Evolutionary conservation across 2,797 vertebrate genomes (phyloP).

Genomic region (Notolabrus celidotus): DNA sequence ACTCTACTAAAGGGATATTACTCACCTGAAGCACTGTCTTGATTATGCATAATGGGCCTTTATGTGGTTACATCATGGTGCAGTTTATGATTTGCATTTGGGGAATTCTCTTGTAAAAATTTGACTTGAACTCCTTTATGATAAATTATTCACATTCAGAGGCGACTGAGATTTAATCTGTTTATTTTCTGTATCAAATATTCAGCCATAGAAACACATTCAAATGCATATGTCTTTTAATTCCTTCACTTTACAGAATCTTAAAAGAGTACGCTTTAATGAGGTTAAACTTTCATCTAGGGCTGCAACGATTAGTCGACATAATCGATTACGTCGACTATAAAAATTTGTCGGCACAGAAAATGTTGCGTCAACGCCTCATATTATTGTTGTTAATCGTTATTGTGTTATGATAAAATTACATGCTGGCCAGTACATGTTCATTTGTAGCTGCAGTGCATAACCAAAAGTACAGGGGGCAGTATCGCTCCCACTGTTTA

Average conservation of each 20-base stretch:
- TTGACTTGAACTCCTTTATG: conserved; percentile 4
- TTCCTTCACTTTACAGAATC: not conserved
- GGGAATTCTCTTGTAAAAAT: conserved; percentile 16
- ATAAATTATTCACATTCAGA: conserved; percentile 34
- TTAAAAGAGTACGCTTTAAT: not conserved
- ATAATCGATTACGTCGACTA: no score
- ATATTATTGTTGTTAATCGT: no score
- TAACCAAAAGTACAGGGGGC: no score
- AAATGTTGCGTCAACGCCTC: no score
- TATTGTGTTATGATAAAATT: no score
- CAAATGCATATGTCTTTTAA: not conserved
- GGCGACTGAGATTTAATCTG: conserved; percentile 1
- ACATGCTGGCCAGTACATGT: no score
- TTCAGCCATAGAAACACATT: not conserved
- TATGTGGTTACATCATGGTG: conserved; percentile 3
- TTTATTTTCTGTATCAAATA: conserved; percentile 20
- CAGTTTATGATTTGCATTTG: conserved; percentile 5
- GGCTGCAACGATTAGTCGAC: no score
- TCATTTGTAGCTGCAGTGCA: no score
- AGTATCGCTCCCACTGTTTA: no score
- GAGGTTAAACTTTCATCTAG: conserved; percentile 18
- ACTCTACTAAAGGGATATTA: conserved; percentile 18
- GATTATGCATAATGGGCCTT: conserved; percentile 17
- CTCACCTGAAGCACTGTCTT: conserved; percentile 22
- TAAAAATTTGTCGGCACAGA: no score